phyloP scores from a whole-genome alignment of 2,797 vertebrate species.

The Notamacropus eugenii region DNA sequence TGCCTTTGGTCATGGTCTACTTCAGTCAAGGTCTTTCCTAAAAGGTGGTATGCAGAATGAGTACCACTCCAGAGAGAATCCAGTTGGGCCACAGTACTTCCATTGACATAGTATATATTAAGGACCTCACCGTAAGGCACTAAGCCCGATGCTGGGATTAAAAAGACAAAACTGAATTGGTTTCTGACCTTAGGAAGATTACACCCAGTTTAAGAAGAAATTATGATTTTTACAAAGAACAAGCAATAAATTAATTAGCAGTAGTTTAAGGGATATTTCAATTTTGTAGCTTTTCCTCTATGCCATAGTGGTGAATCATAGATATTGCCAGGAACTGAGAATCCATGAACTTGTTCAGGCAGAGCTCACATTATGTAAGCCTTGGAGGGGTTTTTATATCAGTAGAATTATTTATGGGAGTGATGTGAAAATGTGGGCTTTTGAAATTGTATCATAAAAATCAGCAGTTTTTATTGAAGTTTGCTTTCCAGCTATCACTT shows the following conservation, averaged over 20 bases:
- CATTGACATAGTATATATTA: not conserved
- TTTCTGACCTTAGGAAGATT: not conserved
- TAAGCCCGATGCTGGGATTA: not conserved
- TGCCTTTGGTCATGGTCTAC: not conserved
- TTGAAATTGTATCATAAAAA: conserved; percentile 54
- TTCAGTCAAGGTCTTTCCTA: not conserved
- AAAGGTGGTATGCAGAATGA: not conserved
- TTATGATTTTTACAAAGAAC: conserved; percentile 27
- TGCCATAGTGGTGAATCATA: conserved; percentile 33
- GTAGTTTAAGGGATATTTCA: not conserved
- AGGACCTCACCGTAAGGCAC: not conserved
- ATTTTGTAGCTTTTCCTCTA: not conserved
- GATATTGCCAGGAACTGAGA: conserved; percentile 47
- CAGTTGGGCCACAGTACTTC: not conserved
- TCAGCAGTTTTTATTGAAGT: conserved; percentile 41
- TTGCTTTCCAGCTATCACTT: conserved; percentile 33
- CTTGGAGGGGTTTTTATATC: conserved; percentile 62
- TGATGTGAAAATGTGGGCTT: conserved; percentile 49
- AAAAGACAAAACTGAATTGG: not conserved
- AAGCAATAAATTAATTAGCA: conserved; percentile 1
- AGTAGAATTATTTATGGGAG: conserved; percentile 37
- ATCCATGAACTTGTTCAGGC: conserved; percentile 29
- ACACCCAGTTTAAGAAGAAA: not conserved
- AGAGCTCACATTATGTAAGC: conserved; percentile 17
- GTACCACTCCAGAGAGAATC: not conserved